Conservation (phyloP, 2,888 invertebrate genomes). For the Bimastos eiseni region DNA sequence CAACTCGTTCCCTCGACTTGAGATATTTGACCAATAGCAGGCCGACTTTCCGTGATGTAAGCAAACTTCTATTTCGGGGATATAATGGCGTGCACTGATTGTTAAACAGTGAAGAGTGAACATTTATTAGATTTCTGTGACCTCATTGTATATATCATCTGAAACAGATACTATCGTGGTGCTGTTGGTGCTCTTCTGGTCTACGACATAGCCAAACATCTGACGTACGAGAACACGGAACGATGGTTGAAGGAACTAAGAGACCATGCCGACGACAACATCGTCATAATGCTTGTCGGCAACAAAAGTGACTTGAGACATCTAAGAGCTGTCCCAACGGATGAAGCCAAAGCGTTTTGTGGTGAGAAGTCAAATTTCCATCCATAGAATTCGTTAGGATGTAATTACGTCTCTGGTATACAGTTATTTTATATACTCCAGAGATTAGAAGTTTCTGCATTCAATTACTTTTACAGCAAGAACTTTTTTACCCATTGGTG, state of each 20-base stretch:
- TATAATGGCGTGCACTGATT: background rate
- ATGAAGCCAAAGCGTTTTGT: conserved; percentile 96
- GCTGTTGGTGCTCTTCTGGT: conserved; percentile 97
- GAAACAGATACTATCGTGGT: conserved; percentile 83
- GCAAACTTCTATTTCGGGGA: background rate
- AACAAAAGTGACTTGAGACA: conserved; percentile 68
- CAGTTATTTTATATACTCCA: too few species aligned
- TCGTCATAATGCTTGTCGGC: conserved; percentile 96
- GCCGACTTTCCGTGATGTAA: too few species aligned
- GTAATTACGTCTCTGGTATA: background rate
- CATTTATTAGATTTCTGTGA: background rate
- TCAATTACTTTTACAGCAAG: background rate
- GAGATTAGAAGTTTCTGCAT: background rate
- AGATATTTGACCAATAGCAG: too few species aligned
- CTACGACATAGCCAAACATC: conserved; percentile 98
- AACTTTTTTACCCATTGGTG: background rate
- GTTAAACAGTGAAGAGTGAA: background rate
- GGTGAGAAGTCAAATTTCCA: conserved; percentile 51
- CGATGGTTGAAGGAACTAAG: conserved; percentile 95
- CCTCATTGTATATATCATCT: background rate
- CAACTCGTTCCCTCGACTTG: too few species aligned
- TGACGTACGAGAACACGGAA: conserved; percentile 99
- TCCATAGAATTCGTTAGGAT: background rate
- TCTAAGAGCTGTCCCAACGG: conserved; percentile 94
- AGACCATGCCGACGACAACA: conserved; percentile 99